phyloP scores from a whole-genome alignment of 2,888 invertebrate genomes.

The Eupithecia vulgata region DNA sequence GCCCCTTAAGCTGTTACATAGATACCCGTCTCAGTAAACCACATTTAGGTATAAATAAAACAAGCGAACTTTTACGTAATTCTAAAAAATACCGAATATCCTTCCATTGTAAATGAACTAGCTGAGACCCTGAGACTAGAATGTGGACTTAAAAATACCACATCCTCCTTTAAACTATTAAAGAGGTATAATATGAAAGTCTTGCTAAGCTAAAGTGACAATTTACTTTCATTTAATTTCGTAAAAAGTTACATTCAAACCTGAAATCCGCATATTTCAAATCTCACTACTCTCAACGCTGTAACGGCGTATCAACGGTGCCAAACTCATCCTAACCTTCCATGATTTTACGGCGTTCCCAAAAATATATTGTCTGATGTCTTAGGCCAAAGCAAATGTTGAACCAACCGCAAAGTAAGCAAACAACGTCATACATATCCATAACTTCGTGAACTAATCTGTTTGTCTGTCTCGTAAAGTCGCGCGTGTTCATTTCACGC shows the following conservation, averaged over 20 bases:
- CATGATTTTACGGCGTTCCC: constrained; percentile 7
- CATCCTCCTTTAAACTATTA: too few relatives aligned
- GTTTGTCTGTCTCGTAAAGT: constrained; percentile 18
- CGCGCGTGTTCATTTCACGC: neutral
- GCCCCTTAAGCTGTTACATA: too few relatives aligned
- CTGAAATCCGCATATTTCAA: neutral
- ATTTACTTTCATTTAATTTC: neutral
- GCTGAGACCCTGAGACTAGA: too few relatives aligned
- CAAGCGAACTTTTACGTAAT: too few relatives aligned
- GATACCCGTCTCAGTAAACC: too few relatives aligned
- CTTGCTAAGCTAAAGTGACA: too few relatives aligned
- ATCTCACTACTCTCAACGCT: neutral
- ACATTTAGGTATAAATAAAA: too few relatives aligned
- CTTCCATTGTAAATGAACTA: too few relatives aligned
- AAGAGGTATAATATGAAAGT: too few relatives aligned
- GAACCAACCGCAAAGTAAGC: constrained; percentile 14
- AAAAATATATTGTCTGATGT: constrained; percentile 14
- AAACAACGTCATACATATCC: constrained; percentile 11
- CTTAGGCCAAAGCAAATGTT: constrained; percentile 24
- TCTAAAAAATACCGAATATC: too few relatives aligned
- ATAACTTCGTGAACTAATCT: constrained; percentile 14
- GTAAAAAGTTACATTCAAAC: neutral
- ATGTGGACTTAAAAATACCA: too few relatives aligned
- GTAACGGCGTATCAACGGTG: neutral
- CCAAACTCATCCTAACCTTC: neutral